Evolutionary conservation across 2,888 invertebrate species (phyloP), one percentile per base, ranked within the genome.

Genomic region (Periphyllus acericola): DNA sequence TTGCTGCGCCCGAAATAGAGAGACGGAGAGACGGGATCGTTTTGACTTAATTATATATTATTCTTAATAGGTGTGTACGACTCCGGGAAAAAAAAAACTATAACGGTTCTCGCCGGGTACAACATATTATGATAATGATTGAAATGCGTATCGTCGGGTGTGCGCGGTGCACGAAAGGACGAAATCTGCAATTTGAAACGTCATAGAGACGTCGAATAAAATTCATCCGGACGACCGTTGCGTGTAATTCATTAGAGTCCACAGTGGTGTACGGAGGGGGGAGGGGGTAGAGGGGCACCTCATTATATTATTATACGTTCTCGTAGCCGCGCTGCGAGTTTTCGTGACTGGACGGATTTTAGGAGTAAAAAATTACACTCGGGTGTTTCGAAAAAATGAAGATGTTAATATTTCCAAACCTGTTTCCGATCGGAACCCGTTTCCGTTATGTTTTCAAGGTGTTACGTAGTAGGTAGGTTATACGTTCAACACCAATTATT

Each of bases 371-470:
- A 46, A 55, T 36, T 72, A 55, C 72, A 29, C n/a, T 46, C 11
- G 72, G 55, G 72, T 55, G 72, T 74, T n/a, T 72, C 34, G n/a
- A 68, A 46, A n/a, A 34, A 46, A 84, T 46, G 78, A 78, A 85
- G 34, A 78, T 66, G 84, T 83, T 74, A 55, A 83, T 40, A 40
- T 83, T 75, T 60, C n/a, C 34, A 83, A 85, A 85, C 85, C 78
- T 34, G 85, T 85, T 46, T 85, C n/a, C 46, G 34, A 52, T 25
- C n/a, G 19, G 66, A 78, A 78, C 85, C 19, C 19, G 85, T 68
- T 78, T 78, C 68, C 85, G 85, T 75, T 75, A 75, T 75, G 74
- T 83, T 60, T 83, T 75, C 60, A 60, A 60, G 74, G 83, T 75
- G 40, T 55, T 60, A 60, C 21, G 60, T 29, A 46, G 46, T 46